Conservation (phyloP, 2,888 invertebrate genomes). For the Tromatobia lineatoria region DNA sequence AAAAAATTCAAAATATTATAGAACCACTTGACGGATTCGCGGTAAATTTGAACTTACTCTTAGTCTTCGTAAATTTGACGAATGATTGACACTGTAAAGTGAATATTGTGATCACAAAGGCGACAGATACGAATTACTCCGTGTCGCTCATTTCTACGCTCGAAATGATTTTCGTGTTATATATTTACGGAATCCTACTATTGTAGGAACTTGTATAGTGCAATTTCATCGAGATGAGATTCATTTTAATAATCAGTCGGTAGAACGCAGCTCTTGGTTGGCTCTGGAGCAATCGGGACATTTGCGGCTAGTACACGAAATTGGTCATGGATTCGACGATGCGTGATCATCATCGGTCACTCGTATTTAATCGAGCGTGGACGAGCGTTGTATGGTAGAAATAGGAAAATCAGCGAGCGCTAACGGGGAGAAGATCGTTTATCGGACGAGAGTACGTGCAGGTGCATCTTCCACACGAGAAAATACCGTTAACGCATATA, state of each 20-base stretch:
- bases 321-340: slow-evolving; percentile 58
- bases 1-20: too few relatives aligned
- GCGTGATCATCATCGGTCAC: slow-evolving; percentile 63
- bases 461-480: slow-evolving; percentile 42
- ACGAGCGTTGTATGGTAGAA: slow-evolving; percentile 16
- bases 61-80: too few relatives aligned
- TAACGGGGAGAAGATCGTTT: slow-evolving; percentile 51
- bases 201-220: slow-evolving; percentile 5
- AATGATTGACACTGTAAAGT: too few relatives aligned
- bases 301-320: slow-evolving; percentile 52
- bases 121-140: too few relatives aligned
- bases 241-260: slow-evolving; percentile 56
- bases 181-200: neutral
- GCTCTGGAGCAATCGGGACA: slow-evolving; percentile 48
- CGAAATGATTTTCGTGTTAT: neutral
- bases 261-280: slow-evolving; percentile 4
- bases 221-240: slow-evolving; percentile 51
- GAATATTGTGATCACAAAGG: too few relatives aligned
- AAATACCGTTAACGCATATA: slow-evolving; percentile 22
- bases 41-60: too few relatives aligned
- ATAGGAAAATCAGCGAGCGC: slow-evolving; percentile 38
- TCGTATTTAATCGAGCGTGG: slow-evolving; percentile 58
- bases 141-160: neutral
- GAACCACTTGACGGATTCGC: too few relatives aligned
- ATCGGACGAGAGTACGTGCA: slow-evolving; percentile 48